Evolutionary conservation across 2,888 invertebrate genomes (phyloP).

Genomic region (Lymantria dispar): DNA sequence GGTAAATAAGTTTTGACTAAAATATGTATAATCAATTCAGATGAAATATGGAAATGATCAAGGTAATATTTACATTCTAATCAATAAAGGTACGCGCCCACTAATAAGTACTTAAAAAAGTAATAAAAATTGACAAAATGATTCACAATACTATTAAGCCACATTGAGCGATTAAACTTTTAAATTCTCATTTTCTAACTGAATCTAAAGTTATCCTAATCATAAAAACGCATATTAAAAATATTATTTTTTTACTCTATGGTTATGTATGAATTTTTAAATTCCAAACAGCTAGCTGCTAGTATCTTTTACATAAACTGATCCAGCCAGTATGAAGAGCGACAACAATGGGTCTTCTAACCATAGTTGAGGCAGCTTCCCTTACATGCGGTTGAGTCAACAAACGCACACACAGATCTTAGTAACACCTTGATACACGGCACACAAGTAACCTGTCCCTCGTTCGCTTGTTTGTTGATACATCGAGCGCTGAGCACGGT

Average conservation of each 20-base stretch:
- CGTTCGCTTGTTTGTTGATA: constrained; percentile 44
- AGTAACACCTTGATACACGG: constrained; percentile 28
- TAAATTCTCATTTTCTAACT: not conserved
- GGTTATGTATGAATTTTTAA: not conserved
- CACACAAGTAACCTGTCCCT: constrained; percentile 26
- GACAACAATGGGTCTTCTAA: constrained; percentile 16
- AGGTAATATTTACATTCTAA: not conserved
- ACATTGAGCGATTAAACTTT: constrained; percentile 24
- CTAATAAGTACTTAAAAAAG: not conserved
- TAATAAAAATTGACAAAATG: constrained; percentile 9
- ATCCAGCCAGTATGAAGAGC: not conserved
- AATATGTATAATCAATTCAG: too few species aligned
- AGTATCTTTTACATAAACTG: not conserved
- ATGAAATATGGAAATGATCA: not conserved
- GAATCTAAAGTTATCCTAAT: not conserved
- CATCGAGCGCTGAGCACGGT: constrained; percentile 26
- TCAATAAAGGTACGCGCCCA: not conserved
- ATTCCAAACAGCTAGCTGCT: not conserved
- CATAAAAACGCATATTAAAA: not conserved
- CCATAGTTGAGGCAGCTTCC: constrained; percentile 29
- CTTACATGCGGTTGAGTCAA: constrained; percentile 37
- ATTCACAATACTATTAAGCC: constrained; percentile 16
- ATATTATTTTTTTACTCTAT: not conserved
- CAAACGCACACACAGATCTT: constrained; percentile 39
- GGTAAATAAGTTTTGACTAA: too few species aligned